Conservation (phyloP, 1,140 invertebrate species). For the Apocrypta bakeri region DNA sequence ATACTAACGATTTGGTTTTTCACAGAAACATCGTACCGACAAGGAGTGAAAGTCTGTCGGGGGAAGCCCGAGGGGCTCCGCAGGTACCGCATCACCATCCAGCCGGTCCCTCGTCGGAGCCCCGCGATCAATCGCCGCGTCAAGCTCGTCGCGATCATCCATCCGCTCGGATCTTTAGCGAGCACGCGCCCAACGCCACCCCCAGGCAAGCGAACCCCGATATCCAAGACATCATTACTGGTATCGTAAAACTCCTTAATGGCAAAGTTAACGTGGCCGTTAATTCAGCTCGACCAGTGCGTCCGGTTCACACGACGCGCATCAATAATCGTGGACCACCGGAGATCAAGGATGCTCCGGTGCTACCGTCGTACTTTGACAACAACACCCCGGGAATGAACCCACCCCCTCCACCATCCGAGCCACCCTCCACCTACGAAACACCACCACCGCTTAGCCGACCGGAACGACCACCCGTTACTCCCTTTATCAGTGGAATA, state of each 20-base stretch:
- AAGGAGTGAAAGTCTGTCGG: slow-evolving; percentile 72
- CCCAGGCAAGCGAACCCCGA: slow-evolving; percentile 82
- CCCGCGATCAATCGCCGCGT: slow-evolving; percentile 69
- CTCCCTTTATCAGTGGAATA: slow-evolving; percentile 80
- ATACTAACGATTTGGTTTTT: neutral
- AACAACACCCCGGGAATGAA: slow-evolving; percentile 73
- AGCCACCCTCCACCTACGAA: slow-evolving; percentile 68
- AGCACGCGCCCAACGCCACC: slow-evolving; percentile 61
- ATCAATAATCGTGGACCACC: slow-evolving; percentile 94
- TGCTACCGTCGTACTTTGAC: slow-evolving; percentile 81
- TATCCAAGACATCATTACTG: slow-evolving; percentile 93
- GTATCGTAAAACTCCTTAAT: slow-evolving; percentile 90
- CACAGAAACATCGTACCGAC: slow-evolving; percentile 63
- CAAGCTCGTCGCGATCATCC: slow-evolving; percentile 63
- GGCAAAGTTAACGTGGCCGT: slow-evolving; percentile 89
- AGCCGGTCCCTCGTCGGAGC: slow-evolving; percentile 78
- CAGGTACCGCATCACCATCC: slow-evolving; percentile 70
- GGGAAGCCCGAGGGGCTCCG: slow-evolving; percentile 84
- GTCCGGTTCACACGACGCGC: slow-evolving; percentile 60
- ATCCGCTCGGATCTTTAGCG: slow-evolving; percentile 68
- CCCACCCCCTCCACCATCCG: slow-evolving; percentile 70
- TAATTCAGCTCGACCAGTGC: slow-evolving; percentile 77
- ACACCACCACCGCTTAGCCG: slow-evolving; percentile 74
- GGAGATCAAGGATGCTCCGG: slow-evolving; percentile 83
- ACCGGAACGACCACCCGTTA: slow-evolving; percentile 69